These are phyloP conservation scores for Campoplex nolae DNA, from an alignment of 2,888 invertebrate genomes.

Conservation along the genomic window DNA sequence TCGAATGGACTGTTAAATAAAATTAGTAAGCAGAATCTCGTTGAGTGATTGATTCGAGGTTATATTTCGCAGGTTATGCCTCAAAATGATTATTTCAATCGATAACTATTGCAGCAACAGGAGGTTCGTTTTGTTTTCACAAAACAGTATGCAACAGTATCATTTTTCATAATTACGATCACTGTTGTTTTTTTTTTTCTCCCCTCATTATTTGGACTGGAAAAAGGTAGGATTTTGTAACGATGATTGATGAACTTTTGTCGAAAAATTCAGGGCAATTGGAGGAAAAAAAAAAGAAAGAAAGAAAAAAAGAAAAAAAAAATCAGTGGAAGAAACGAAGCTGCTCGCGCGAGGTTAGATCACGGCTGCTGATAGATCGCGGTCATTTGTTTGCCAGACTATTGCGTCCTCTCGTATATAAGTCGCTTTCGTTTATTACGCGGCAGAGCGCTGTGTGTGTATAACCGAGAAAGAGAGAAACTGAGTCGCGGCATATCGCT, in stretches of 20 bases:
- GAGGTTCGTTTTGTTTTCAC: neutral
- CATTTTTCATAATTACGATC: neutral
- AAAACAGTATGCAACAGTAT: neutral
- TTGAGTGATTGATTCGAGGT: neutral
- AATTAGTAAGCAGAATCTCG: neutral
- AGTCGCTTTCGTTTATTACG: conserved; percentile 61
- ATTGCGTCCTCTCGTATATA: conserved; percentile 71
- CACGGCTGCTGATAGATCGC: conserved; percentile 78
- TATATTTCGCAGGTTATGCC: neutral
- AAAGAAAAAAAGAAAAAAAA: neutral
- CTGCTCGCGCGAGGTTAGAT: conserved; percentile 64
- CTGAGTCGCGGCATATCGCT: conserved; percentile 37
- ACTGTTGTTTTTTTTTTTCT: neutral
- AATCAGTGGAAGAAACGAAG: conserved; percentile 10
- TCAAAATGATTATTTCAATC: neutral
- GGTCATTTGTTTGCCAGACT: conserved; percentile 80
- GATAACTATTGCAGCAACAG: neutral
- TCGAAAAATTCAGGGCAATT: conserved; percentile 12
- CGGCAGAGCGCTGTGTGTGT: neutral
- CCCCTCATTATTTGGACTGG: neutral
- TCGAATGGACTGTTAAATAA: neutral
- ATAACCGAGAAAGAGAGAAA: conserved; percentile 38
- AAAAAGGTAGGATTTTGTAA: neutral
- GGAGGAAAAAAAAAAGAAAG: neutral
- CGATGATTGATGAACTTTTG: conserved; percentile 15